Percentiles rank a stretch among this genome's conserved stretches.
Evolutionary conservation across 1,140 invertebrate species (phyloP).

Genomic region (Sinonovacula constricta): DNA sequence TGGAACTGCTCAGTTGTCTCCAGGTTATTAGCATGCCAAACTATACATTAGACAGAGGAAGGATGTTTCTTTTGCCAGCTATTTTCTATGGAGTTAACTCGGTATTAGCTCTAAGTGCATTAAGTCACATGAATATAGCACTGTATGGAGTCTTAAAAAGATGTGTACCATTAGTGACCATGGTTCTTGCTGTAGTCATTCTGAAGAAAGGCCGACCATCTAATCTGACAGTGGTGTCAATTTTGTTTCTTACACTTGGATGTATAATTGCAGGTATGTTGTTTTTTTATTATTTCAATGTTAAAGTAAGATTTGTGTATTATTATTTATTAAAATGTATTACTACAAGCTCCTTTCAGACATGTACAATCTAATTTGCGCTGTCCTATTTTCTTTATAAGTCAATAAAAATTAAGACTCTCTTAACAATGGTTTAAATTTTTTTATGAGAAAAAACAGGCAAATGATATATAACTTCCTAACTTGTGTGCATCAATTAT

Average conservation of each 20-base stretch:
- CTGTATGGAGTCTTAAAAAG: constrained; percentile 81
- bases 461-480: no score
- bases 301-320: no score
- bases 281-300: no score
- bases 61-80: constrained; percentile 77
- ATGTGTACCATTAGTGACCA: constrained; percentile 79
- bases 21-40: constrained; percentile 71
- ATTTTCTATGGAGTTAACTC: constrained; percentile 79
- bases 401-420: no score
- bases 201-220: constrained; percentile 77
- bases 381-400: no score
- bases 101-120: constrained; percentile 78
- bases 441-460: no score
- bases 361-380: no score
- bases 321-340: no score
- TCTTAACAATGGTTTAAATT: no score
- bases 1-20: constrained; percentile 69
- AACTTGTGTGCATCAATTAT: no score
- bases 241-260: constrained; percentile 77
- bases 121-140: constrained; percentile 81
- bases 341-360: no score
- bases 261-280: constrained; percentile 80
- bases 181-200: constrained; percentile 77
- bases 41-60: constrained; percentile 75
- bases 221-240: constrained; percentile 72